Evolutionary conservation across 1,140 invertebrate species (phyloP).

Genomic region (Penaeus indicus): DNA sequence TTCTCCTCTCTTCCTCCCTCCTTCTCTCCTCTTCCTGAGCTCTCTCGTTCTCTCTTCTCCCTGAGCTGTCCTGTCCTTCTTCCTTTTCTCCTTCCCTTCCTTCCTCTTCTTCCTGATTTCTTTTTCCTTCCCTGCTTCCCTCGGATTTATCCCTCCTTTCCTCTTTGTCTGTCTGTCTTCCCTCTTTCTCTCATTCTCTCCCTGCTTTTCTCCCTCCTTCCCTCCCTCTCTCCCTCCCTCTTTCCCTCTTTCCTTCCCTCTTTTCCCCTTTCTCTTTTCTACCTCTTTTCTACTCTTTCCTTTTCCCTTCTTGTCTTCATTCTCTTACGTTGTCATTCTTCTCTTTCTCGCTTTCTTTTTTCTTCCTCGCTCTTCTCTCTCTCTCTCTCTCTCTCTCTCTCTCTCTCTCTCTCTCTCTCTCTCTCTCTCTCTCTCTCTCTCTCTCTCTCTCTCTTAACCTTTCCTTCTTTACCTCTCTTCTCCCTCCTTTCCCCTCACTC

Average conservation of each 20-base stretch:
- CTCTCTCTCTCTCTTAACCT: neutral
- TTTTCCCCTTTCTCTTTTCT: neutral
- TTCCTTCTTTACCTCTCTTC: neutral
- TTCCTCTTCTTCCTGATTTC: neutral
- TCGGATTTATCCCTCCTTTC: neutral
- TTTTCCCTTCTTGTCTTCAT: slow-evolving; percentile 23
- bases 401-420: neutral
- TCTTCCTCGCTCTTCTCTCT: neutral
- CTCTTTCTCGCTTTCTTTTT: slow-evolving; percentile 25
- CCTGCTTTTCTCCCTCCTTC: neutral
- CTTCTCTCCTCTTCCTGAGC: neutral
- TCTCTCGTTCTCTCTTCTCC: neutral
- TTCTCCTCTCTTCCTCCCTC: slow-evolving; percentile 18
- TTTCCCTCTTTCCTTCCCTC: neutral
- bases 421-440: neutral
- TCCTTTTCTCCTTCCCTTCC: neutral
- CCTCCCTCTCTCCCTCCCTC: neutral
- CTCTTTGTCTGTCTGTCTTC: no score
- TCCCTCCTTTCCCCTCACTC: neutral
- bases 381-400: slow-evolving; percentile 20
- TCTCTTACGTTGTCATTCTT: slow-evolving; percentile 2
- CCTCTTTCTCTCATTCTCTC: neutral
- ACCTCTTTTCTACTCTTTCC: neutral
- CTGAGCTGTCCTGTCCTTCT: neutral
- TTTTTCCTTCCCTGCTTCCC: neutral